Evolutionary conservation across 1,140 invertebrate species (phyloP), one percentile per base, ranked within the genome.

Genomic region (Drosophila pandora): DNA sequence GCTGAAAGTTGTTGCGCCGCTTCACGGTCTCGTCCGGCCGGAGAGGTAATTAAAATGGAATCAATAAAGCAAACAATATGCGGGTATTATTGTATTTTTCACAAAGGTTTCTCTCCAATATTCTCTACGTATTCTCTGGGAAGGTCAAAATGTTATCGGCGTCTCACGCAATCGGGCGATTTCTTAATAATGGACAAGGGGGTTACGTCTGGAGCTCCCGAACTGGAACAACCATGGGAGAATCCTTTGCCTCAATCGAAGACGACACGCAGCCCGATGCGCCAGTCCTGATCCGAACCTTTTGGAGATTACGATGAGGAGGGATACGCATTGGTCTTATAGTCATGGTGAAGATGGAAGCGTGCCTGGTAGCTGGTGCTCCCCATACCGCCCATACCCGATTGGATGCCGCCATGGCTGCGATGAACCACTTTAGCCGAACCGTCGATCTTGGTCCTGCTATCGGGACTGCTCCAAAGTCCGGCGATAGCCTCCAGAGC

Each of bases 321-420:
- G 65, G 65, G 68, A 79, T 89, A 88, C 62, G 75, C 54, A 79
- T 72, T 59, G 63, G 45, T 77, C 69, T 73, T 90, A 76, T 91
- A 91, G 49, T 91, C 90, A 72, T 91, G 90, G 77, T 90, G 90
- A 2, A 91, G 37, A 71, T 91, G 90, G 8, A 91, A 48, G 30
- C 79, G 75, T n/a, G 82, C 90, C 56, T 81, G 78, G 47, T 88
- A 91, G 62, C 70, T 88, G 49, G 88, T 91, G 54, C 74, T 91
- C 75, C 43, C 43, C 10, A 2, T 12, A 21, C 57, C 56, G 8
- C 90, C 90, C 82, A 63, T 75, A 87, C 90, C 90, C 79, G 78
- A 65, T 69, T 89, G 62, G 54, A 72, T 37, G 13, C 76, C 55
- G 54, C 57, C 85, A 5, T 49, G 56, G 2, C 60, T 67, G 60